These are phyloP conservation scores for Coregonus suidteri DNA, from an alignment of 2,797 vertebrate genomes.

Conservation along the genomic window DNA sequence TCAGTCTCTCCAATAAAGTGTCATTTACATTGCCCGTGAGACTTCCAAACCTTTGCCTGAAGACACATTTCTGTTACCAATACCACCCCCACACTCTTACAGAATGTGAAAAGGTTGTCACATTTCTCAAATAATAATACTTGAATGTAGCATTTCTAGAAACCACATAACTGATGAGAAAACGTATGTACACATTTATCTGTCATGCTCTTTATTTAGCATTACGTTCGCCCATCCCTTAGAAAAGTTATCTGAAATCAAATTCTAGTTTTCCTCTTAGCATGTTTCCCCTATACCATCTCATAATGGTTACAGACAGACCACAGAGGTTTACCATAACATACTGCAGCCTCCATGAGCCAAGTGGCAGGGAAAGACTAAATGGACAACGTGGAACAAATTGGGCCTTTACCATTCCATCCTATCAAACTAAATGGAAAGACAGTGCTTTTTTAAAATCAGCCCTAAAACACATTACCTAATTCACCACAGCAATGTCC, in stretches of 20 bases:
- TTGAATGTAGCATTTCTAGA: slow-evolving; percentile 24
- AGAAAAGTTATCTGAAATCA: background rate
- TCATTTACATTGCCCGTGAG: slow-evolving; percentile 24
- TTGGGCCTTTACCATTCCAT: slow-evolving; percentile 20
- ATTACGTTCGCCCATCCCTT: slow-evolving; percentile 11
- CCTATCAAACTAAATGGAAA: slow-evolving; percentile 44
- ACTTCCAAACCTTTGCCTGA: background rate
- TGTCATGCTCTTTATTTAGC: slow-evolving; percentile 23
- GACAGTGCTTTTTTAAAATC: slow-evolving; percentile 65
- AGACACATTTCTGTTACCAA: background rate
- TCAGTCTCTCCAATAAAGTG: slow-evolving; percentile 21
- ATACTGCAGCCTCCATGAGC: background rate
- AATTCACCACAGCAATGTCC: background rate
- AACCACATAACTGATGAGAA: slow-evolving; percentile 44
- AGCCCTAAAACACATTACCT: slow-evolving; percentile 53
- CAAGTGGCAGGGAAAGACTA: slow-evolving; percentile 29
- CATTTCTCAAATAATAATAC: slow-evolving; percentile 24
- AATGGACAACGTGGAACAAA: slow-evolving; percentile 32
- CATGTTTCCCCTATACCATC: background rate
- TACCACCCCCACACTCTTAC: slow-evolving; percentile 9
- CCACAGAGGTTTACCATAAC: slow-evolving; percentile 11
- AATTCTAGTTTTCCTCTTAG: background rate
- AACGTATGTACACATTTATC: slow-evolving; percentile 63
- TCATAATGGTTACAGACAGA: slow-evolving; percentile 31
- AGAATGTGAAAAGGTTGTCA: slow-evolving; percentile 7